Base-by-base conservation (phyloP, 2,888 invertebrate genomes). In the Galeruca laticollis region DNA sequence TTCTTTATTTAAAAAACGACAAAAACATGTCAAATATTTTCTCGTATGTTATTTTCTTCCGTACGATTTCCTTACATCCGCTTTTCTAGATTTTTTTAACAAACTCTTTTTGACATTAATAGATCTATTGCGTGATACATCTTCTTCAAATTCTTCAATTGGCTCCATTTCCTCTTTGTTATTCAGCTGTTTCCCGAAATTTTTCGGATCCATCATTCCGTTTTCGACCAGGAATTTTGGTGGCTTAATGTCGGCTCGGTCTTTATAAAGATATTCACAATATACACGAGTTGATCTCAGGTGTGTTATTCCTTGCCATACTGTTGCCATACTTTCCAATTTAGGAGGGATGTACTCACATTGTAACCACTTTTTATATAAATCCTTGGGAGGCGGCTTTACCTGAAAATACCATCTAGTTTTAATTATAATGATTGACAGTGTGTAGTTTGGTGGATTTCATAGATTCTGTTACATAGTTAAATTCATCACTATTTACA, bases 261-360 rank as follows among this genome's bases (percentile, higher is more conserved):
- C 86, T 83, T 89, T 86, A 21, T 71, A 69, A 87, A 89, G 88
- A 69, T 72, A 79, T 65, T 88, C 87, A 70, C 85, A 85, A 75
- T 88, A 90, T 65, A 88, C 88, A 76, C 87, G 87, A 0, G 89
- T 90, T 61, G 89, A 89, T 37, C 73, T 89, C 6, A 92, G 85
- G 81, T 90, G 87, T 20, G 88, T 87, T 52, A 92, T 89, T n/a
- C 88, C 89, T 13, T 88, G 87, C 90, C 90, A 91, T 1, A 91
- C 88, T 56, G 86, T 86, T 0, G 89, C 85, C 91, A 91, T 91
- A 0, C 87, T 85, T 67, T 87, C 86, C 18, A 92, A 81, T 54
- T 90, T 89, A 60, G 87, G 84, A 0, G 90, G 90, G 57, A 90
- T 88, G 71, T 86, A 81, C 47, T 88, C 86, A 65, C 89, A 88